These are phyloP conservation scores for Hoplostethus atlanticus DNA, from an alignment of 2,797 vertebrate species.

Conservation along the genomic window DNA sequence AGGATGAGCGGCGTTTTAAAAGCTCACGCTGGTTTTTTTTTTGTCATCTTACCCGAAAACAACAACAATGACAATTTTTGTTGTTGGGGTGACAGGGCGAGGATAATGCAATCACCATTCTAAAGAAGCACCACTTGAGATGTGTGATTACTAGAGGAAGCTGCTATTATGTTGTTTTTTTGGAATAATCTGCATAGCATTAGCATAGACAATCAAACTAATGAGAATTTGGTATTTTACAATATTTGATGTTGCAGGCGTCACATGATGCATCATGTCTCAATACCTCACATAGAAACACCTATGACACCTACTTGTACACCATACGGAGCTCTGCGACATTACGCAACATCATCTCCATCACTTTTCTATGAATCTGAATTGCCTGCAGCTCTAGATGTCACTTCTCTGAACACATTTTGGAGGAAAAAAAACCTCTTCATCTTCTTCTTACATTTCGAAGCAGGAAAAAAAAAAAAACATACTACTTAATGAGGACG, in stretches of 20 bases:
- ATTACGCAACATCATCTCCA: constrained; percentile 10
- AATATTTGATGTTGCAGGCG: not conserved
- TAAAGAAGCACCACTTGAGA: too few relatives aligned
- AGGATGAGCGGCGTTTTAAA: too few relatives aligned
- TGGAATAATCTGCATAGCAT: too few relatives aligned
- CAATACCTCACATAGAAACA: not conserved
- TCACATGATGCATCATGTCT: not conserved
- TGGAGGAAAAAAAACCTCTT: constrained; percentile 11
- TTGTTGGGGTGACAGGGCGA: too few relatives aligned
- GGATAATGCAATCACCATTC: too few relatives aligned
- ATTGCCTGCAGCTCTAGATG: constrained; percentile 31
- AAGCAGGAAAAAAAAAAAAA: not conserved
- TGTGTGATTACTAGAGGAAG: too few relatives aligned
- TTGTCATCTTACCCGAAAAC: too few relatives aligned
- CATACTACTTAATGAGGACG: not conserved
- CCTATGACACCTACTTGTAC: not conserved
- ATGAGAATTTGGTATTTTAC: not conserved
- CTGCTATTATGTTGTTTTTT: too few relatives aligned
- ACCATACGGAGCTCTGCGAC: not conserved
- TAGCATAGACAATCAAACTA: too few relatives aligned
- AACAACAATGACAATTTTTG: too few relatives aligned
- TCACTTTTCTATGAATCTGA: constrained; percentile 34
- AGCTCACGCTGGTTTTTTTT: too few relatives aligned
- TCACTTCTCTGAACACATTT: constrained; percentile 36
- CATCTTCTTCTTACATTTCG: constrained; percentile 31